Evolutionary conservation across 2,113 vertebrate species (phyloP), one percentile per base, ranked within the genome.

Genomic region (Cyprichromis sp.): DNA sequence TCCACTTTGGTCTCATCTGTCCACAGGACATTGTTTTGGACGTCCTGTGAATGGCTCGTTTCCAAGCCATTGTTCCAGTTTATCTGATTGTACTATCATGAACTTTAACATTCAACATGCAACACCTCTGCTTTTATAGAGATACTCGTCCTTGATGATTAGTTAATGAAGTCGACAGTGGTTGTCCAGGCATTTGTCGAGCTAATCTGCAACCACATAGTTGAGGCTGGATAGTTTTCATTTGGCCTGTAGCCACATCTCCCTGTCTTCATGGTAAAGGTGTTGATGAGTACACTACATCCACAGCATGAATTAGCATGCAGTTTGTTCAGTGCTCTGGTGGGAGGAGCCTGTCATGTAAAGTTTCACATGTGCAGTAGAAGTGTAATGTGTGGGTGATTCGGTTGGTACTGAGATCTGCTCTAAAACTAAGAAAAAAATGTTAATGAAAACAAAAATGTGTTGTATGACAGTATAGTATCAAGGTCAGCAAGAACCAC

Each of bases 71-170:
- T 68, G 34, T 68, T 40, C 34, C 19, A 68, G n/a, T 68, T 68
- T 21, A 38, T 68, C 36, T 42, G 36, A 40, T 6, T 40, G 1
- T 21, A 0, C 63, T 21, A 14, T 71, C 36, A 14, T 24, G 12
- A 71, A 71, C 66, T 71, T 42, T 42, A 71, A 71, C n/a, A 42
- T 71, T 71, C 36, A 42, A 42, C 36, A 42, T 42, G n/a, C 36
- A 71, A 42, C 2, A 24, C 1, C 36, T 71, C 11, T 16, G n/a
- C 0, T 71, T 42, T 71, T 71, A 4, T 42, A 71, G 66, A 71
- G 0, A 40, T 42, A 40, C n/a, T 1, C n/a, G 2, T 9, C 1
- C 38, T 42, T 42, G 36, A 24, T 24, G 12, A 24, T 71, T 24
- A 2, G n/a, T 42, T 40, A 71, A 71, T 24, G 12, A 24, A 42